Percentiles rank a stretch among this genome's conserved stretches.
phyloP scores from a whole-genome alignment of 2,888 invertebrate genomes.

The Melipona bicolor region DNA sequence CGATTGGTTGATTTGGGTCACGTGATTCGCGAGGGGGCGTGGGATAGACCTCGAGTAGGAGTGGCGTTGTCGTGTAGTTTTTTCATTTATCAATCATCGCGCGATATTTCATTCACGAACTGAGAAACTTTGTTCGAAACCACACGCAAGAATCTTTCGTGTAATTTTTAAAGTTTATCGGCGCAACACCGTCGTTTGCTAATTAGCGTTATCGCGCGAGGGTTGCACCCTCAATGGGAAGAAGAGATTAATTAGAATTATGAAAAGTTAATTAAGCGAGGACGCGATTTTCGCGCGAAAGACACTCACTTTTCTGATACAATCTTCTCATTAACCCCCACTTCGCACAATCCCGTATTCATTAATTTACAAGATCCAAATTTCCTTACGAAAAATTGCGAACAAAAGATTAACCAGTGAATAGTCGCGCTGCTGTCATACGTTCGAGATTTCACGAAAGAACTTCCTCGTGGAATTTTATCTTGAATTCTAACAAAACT shows the following conservation, averaged over 20 bases:
- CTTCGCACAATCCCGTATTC: constrained; percentile 1
- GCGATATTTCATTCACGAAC: neutral
- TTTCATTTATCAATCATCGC: too few relatives aligned
- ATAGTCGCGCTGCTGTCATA: neutral
- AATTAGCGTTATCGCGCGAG: neutral
- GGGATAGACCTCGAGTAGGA: too few relatives aligned
- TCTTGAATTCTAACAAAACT: too few relatives aligned
- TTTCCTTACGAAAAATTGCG: neutral
- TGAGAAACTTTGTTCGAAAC: neutral
- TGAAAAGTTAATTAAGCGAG: neutral
- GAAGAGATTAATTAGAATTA: constrained; percentile 8
- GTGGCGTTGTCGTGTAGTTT: too few relatives aligned
- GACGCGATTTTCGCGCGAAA: neutral
- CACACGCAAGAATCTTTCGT: neutral
- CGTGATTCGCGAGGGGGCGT: too few relatives aligned
- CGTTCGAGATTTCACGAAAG: neutral
- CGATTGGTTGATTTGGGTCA: too few relatives aligned
- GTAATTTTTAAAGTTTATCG: too few relatives aligned
- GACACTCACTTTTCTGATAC: neutral
- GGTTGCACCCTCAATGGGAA: neutral
- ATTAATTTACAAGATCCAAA: constrained; percentile 1
- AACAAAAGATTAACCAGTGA: neutral
- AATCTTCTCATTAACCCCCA: constrained; percentile 3
- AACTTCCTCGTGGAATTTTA: neutral
- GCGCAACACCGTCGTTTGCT: neutral